phyloP scores from a whole-genome alignment of 2,797 vertebrate genomes.

The Lerista edwardsae region DNA sequence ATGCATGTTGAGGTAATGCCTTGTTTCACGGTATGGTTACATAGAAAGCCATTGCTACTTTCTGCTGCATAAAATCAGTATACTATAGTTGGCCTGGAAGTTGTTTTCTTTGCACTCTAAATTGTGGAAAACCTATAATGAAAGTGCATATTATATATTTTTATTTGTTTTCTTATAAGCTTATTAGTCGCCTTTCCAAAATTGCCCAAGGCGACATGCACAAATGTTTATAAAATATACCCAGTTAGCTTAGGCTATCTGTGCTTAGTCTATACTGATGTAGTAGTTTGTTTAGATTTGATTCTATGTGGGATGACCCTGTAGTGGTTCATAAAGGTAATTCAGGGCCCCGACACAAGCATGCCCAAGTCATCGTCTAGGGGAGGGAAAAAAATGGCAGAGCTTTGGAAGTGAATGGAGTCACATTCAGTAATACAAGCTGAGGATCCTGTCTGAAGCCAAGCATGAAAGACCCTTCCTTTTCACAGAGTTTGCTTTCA shows the following conservation, averaged over 20 bases:
- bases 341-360: constrained; percentile 33
- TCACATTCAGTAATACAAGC: constrained; percentile 1
- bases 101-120: constrained; percentile 51
- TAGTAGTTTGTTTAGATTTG: constrained; percentile 42
- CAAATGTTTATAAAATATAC: constrained; percentile 24
- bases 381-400: neutral
- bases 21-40: constrained; percentile 15
- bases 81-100: constrained; percentile 15
- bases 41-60: constrained; percentile 30
- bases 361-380: constrained; percentile 5
- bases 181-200: neutral
- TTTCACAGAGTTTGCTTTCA: constrained; percentile 56
- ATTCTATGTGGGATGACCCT: constrained; percentile 31
- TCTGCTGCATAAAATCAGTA: neutral
- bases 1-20: constrained; percentile 3
- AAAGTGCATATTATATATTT: constrained; percentile 39
- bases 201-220: neutral
- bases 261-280: neutral
- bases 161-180: constrained; percentile 10
- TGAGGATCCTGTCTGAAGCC: constrained; percentile 43
- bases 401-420: neutral
- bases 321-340: constrained; percentile 37
- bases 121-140: constrained; percentile 56
- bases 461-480: constrained; percentile 39
- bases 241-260: constrained; percentile 30